Conservation (phyloP, 2,113 vertebrate species). For the Speoplatyrhinus poulsoni region DNA sequence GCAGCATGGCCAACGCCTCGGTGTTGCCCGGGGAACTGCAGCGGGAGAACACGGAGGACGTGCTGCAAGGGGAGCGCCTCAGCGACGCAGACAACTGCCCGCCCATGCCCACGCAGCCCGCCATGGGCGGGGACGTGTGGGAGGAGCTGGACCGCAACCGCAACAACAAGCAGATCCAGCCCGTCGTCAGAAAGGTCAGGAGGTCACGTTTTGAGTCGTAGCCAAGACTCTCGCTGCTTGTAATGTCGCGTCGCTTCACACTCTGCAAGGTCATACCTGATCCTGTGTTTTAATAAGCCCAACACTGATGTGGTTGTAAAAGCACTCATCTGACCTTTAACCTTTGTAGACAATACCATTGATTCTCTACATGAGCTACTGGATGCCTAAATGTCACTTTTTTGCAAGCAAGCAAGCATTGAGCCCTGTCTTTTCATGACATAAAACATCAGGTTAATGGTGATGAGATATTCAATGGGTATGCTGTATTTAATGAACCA, state of each 20-base stretch:
- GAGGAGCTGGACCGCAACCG: constrained; percentile 93
- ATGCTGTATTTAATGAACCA: no score
- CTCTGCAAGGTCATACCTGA: background rate
- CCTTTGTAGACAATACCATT: no score
- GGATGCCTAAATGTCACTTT: no score
- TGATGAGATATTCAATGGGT: no score
- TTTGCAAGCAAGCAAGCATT: no score
- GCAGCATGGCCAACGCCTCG: constrained; percentile 97
- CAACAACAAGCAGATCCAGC: constrained; percentile 87
- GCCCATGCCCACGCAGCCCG: constrained; percentile 81
- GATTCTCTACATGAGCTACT: no score
- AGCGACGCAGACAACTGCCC: constrained; percentile 95
- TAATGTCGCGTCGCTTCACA: background rate
- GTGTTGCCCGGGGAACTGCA: constrained; percentile 92
- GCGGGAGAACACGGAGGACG: constrained; percentile 97
- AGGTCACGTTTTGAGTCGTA: background rate
- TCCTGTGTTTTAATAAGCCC: background rate
- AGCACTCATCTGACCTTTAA: no score
- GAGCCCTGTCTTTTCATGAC: no score
- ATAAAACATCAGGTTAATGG: no score
- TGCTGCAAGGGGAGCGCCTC: constrained; percentile 96
- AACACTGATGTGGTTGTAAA: no score
- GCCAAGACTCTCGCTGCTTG: no score
- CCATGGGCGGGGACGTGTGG: constrained; percentile 90
- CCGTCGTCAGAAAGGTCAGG: constrained; percentile 86